These are phyloP conservation scores for Saccopteryx leptura DNA, from an alignment of 2,113 vertebrate species.

Conservation along the genomic window DNA sequence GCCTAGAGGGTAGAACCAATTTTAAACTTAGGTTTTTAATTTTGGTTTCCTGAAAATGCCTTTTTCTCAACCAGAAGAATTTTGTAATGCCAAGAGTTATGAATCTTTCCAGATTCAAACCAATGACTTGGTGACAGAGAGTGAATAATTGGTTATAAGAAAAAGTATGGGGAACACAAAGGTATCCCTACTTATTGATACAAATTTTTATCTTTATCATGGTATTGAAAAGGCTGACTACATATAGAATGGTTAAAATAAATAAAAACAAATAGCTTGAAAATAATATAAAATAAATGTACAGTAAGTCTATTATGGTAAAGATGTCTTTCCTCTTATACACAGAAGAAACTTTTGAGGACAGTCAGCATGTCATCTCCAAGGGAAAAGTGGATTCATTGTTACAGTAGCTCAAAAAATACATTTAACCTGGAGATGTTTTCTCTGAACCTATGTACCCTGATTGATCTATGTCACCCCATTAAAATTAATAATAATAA, in stretches of 20 bases:
- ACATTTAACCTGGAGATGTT: too few species aligned
- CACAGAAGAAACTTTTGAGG: neutral
- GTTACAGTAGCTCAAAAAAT: neutral
- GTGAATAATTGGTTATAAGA: conserved; percentile 1
- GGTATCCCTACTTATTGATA: neutral
- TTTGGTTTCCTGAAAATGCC: conserved; percentile 39
- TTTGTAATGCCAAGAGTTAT: neutral
- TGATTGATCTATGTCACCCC: too few species aligned
- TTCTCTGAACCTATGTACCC: too few species aligned
- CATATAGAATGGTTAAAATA: neutral
- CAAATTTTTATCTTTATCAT: neutral
- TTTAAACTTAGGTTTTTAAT: conserved; percentile 74
- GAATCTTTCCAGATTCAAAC: conserved; percentile 39
- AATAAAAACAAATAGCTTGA: neutral
- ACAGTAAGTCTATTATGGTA: neutral
- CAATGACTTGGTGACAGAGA: neutral
- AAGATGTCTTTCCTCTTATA: neutral
- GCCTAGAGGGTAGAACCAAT: conserved; percentile 59
- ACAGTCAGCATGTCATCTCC: neutral
- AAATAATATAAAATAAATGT: neutral
- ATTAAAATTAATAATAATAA: too few species aligned
- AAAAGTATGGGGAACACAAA: neutral
- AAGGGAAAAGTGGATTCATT: neutral
- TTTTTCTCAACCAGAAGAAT: conserved; percentile 42
- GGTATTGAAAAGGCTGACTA: neutral